Evolutionary conservation across 2,888 invertebrate genomes (phyloP).

Genomic region (Caenorhabditis wallacei): DNA sequence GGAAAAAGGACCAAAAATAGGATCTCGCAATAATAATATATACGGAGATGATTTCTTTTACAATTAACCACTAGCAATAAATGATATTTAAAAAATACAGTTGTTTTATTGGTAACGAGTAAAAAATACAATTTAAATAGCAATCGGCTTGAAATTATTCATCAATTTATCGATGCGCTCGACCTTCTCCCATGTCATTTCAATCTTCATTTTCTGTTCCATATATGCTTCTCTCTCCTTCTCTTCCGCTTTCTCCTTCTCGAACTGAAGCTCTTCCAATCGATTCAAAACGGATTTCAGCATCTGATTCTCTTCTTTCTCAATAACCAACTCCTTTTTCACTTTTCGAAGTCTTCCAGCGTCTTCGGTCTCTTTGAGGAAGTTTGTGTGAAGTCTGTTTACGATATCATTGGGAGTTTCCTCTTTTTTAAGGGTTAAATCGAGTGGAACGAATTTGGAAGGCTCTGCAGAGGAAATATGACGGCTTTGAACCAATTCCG

Average conservation of each 20-base stretch:
- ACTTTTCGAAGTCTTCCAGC: slow-evolving; percentile 14
- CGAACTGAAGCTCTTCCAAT: background rate
- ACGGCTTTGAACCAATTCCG: background rate
- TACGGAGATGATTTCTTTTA: background rate
- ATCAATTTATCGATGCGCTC: background rate
- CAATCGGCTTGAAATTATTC: background rate
- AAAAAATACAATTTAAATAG: background rate
- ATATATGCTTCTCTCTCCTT: background rate
- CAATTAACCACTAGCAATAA: no score
- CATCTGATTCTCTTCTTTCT: background rate
- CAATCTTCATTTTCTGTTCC: background rate
- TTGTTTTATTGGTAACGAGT: background rate
- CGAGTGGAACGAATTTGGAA: background rate
- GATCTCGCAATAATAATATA: background rate
- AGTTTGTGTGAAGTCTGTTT: slow-evolving; percentile 10
- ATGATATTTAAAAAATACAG: background rate
- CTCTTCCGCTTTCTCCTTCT: background rate
- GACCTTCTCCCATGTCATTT: background rate
- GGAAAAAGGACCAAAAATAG: background rate
- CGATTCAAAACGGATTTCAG: background rate
- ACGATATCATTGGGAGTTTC: slow-evolving; percentile 2
- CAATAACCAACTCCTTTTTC: background rate
- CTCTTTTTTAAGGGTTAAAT: slow-evolving; percentile 12
- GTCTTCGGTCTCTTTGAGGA: slow-evolving; percentile 17
- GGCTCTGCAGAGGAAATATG: slow-evolving; percentile 7